Evolutionary conservation across 2,888 invertebrate genomes (phyloP).

Genomic region (Eilema depressum): DNA sequence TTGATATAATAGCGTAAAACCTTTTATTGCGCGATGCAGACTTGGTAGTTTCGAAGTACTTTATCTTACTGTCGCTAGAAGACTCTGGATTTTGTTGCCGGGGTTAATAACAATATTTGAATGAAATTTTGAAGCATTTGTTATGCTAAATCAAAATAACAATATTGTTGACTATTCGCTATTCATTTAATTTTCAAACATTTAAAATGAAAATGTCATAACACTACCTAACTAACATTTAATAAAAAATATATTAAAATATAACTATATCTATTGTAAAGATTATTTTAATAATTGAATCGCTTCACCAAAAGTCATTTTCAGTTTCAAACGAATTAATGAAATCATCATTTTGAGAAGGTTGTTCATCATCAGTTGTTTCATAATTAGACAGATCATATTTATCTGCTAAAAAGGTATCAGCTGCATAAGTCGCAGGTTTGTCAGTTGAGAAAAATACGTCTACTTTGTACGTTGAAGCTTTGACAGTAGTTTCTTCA

Average conservation of each 20-base stretch:
- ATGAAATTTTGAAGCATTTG: too few species aligned
- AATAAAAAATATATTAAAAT: too few species aligned
- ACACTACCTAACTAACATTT: neutral
- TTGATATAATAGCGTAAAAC: too few species aligned
- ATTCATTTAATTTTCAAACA: too few species aligned
- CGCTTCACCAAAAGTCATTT: conserved; percentile 47
- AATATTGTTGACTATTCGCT: too few species aligned
- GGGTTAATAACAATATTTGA: too few species aligned
- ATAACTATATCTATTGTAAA: neutral
- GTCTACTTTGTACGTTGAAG: conserved; percentile 56
- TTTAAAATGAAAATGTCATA: neutral
- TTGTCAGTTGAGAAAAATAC: conserved; percentile 77
- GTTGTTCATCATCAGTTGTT: conserved; percentile 60
- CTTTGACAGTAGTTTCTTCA: conserved; percentile 30
- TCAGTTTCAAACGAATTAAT: conserved; percentile 65
- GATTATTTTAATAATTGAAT: neutral
- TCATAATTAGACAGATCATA: conserved; percentile 76
- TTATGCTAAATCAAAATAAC: too few species aligned
- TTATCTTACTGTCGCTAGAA: too few species aligned
- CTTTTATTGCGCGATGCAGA: too few species aligned
- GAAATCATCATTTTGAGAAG: conserved; percentile 56
- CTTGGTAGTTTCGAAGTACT: too few species aligned
- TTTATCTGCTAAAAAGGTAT: conserved; percentile 80
- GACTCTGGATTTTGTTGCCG: too few species aligned
- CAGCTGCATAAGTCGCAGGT: conserved; percentile 64